Evolutionary conservation across 2,888 invertebrate species (phyloP).

Genomic region (Tanypteryx hageni): DNA sequence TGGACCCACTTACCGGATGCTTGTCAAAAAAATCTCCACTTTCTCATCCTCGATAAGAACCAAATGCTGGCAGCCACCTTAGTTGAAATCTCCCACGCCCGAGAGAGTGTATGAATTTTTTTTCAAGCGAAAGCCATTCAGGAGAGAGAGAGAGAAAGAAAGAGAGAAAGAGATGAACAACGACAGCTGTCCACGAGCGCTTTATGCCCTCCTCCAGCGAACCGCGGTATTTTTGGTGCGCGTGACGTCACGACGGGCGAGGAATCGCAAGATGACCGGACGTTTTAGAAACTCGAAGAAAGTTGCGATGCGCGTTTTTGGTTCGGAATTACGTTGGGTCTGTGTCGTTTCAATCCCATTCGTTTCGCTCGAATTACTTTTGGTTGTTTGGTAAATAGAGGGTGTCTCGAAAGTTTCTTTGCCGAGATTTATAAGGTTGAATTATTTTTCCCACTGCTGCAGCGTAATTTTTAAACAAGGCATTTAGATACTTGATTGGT

Average conservation of each 20-base stretch:
- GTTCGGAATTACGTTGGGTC: no score
- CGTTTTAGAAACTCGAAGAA: background rate
- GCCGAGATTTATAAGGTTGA: no score
- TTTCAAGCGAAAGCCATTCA: background rate
- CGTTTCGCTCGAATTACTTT: no score
- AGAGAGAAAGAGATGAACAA: background rate
- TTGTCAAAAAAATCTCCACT: background rate
- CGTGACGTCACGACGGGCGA: background rate
- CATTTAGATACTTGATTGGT: no score
- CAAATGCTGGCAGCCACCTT: background rate
- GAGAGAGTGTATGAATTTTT: background rate
- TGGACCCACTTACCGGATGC: background rate
- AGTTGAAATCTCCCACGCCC: background rate
- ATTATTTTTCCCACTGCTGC: no score
- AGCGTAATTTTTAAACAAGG: no score
- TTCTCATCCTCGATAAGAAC: background rate
- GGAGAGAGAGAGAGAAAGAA: no score
- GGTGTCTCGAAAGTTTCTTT: no score
- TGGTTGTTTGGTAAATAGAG: no score
- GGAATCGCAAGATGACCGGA: background rate
- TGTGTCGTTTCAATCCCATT: no score
- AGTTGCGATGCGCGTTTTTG: background rate
- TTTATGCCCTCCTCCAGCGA: background rate
- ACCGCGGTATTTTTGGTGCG: constrained; percentile 6
- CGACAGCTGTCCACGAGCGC: background rate